These are phyloP conservation scores for Chloroclystis v-ata DNA, from an alignment of 2,888 invertebrate species.

Conservation along the genomic window DNA sequence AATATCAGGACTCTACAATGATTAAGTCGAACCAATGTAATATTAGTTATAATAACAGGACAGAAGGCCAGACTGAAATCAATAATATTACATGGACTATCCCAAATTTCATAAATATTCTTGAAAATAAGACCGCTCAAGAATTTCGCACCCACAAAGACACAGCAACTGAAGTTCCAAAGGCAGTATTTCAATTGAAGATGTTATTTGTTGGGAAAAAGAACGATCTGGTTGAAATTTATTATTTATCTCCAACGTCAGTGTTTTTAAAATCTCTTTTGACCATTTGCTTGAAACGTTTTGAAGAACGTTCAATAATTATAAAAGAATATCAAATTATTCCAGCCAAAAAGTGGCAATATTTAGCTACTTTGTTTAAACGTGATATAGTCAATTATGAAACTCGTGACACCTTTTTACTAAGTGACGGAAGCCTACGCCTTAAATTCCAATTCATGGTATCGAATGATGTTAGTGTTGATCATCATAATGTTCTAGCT, in stretches of 20 bases:
- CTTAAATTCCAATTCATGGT: slow-evolving; percentile 67
- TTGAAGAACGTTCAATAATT: slow-evolving; percentile 64
- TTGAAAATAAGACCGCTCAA: slow-evolving; percentile 54
- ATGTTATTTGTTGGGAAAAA: slow-evolving; percentile 65
- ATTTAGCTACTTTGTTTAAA: slow-evolving; percentile 61
- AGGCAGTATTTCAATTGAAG: slow-evolving; percentile 60
- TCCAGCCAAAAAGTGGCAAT: slow-evolving; percentile 69
- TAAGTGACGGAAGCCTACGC: slow-evolving; percentile 62
- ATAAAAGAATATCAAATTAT: slow-evolving; percentile 66
- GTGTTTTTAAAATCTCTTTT: slow-evolving; percentile 63
- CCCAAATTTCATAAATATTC: slow-evolving; percentile 53
- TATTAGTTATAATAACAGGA: slow-evolving; percentile 33
- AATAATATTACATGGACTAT: slow-evolving; percentile 67
- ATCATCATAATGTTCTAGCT: slow-evolving; percentile 48
- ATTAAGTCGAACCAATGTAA: slow-evolving; percentile 10
- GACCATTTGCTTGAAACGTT: slow-evolving; percentile 61
- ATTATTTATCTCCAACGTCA: slow-evolving; percentile 57
- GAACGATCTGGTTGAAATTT: slow-evolving; percentile 66
- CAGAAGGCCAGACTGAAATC: slow-evolving; percentile 64
- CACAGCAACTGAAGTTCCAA: slow-evolving; percentile 32
- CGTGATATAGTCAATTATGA: slow-evolving; percentile 57
- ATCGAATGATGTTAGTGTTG: slow-evolving; percentile 62
- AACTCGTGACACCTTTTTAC: slow-evolving; percentile 52
- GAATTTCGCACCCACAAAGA: slow-evolving; percentile 61
- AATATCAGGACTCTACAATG: no score